A percentile compares a stretch with the other conserved stretches of the same genome.
Conservation (phyloP, 2,888 invertebrate genomes). For the Chironomus tentans region DNA sequence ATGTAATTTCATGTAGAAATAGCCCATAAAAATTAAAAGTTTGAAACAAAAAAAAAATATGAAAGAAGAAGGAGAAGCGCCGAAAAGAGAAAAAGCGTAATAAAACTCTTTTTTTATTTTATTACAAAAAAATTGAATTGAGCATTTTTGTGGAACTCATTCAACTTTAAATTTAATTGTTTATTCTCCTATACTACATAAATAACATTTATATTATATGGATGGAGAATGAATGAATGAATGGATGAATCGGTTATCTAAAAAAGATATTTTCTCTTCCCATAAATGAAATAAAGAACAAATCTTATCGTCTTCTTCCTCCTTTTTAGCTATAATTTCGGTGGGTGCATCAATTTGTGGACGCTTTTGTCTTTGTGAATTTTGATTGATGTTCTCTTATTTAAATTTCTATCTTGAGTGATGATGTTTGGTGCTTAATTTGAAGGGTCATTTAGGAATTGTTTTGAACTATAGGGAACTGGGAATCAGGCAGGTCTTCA, state of each 20-base stretch:
- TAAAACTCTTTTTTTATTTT: neutral
- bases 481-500: no score
- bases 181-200: neutral
- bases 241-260: no score
- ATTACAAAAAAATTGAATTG: slow-evolving; percentile 2
- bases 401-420: no score
- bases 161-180: neutral
- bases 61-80: neutral
- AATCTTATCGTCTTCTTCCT: neutral
- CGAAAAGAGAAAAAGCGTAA: slow-evolving; percentile 4
- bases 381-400: neutral
- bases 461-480: no score
- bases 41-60: neutral
- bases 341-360: no score
- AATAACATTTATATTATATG: no score
- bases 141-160: slow-evolving; percentile 1
- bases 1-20: slow-evolving; percentile 25
- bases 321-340: neutral
- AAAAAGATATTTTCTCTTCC: no score
- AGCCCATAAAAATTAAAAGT: slow-evolving; percentile 16
- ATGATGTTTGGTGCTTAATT: no score
- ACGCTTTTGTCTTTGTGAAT: no score
- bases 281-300: neutral
- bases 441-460: no score
- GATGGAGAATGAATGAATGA: no score